Conservation (phyloP, 2,113 vertebrate species). For the Channa argus region DNA sequence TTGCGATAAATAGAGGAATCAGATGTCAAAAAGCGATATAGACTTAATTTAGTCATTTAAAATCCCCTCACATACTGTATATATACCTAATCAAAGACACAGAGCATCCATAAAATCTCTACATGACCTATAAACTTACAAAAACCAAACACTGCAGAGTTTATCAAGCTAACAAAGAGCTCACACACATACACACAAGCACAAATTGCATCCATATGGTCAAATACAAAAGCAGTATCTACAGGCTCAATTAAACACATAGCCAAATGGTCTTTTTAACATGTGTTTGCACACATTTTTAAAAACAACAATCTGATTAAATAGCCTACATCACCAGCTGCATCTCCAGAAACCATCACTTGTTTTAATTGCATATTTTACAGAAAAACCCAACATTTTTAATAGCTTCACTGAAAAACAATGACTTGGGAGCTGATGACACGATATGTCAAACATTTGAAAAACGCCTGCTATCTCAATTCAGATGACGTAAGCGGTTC, state of each 20-base stretch:
- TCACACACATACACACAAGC: conserved; percentile 11
- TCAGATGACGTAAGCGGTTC: conserved; percentile 39
- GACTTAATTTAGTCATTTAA: conserved; percentile 6
- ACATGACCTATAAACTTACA: conserved; percentile 29
- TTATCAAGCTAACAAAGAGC: conserved; percentile 16
- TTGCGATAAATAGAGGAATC: conserved; percentile 17
- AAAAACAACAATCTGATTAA: conserved; percentile 44
- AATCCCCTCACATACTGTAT: conserved; percentile 10
- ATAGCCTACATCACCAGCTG: conserved; percentile 39
- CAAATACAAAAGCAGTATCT: conserved; percentile 36
- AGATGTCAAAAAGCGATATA: conserved; percentile 25
- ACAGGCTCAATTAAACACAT: conserved; percentile 50
- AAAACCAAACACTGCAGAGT: conserved; percentile 7
- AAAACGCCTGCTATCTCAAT: conserved; percentile 29
- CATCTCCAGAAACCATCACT: conserved; percentile 24
- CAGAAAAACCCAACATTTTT: conserved; percentile 28
- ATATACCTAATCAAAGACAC: conserved; percentile 40
- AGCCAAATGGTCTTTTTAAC: conserved; percentile 26
- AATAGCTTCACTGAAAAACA: conserved; percentile 34
- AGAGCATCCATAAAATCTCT: conserved; percentile 35
- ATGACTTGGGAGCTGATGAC: conserved; percentile 26
- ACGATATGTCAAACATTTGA: conserved; percentile 24
- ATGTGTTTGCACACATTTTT: conserved; percentile 13
- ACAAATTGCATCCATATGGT: conserved; percentile 58
- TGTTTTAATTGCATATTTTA: conserved; percentile 41